Conservation (phyloP, 1,140 invertebrate genomes). For the Mercenaria mercenaria region DNA sequence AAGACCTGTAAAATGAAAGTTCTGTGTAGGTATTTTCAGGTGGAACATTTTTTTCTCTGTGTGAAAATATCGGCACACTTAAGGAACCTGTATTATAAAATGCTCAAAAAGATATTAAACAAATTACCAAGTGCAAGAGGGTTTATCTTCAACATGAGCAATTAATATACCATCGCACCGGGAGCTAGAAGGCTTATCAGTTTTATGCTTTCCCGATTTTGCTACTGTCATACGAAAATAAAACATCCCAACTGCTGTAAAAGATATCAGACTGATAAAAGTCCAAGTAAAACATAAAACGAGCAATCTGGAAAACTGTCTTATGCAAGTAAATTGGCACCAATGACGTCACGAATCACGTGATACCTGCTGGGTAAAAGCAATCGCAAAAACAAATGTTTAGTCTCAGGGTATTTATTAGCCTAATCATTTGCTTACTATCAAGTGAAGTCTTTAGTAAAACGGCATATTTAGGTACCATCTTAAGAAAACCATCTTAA, state of each 20-base stretch:
- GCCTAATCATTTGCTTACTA: constrained; percentile 6
- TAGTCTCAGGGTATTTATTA: constrained; percentile 2
- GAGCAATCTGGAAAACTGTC: constrained; percentile 31
- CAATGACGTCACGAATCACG: constrained; percentile 17
- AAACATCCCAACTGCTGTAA: constrained; percentile 21
- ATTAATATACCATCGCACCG: neutral
- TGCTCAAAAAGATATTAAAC: neutral
- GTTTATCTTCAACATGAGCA: neutral
- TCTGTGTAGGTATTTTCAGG: no score
- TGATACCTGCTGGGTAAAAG: neutral
- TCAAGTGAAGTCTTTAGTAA: neutral
- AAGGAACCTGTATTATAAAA: no score
- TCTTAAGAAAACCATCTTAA: neutral
- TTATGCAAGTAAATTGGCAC: constrained; percentile 5
- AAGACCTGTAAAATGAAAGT: no score
- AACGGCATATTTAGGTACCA: neutral
- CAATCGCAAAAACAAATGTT: constrained; percentile 6
- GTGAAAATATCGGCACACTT: no score
- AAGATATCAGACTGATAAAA: constrained; percentile 33
- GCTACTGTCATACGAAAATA: constrained; percentile 16
- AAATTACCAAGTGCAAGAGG: neutral
- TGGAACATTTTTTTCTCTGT: no score
- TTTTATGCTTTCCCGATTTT: constrained; percentile 17
- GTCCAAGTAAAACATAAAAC: neutral
- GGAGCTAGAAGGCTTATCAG: constrained; percentile 1